Base-by-base conservation (phyloP, 2,113 vertebrate genomes). In the Gorsachius goisagi region DNA sequence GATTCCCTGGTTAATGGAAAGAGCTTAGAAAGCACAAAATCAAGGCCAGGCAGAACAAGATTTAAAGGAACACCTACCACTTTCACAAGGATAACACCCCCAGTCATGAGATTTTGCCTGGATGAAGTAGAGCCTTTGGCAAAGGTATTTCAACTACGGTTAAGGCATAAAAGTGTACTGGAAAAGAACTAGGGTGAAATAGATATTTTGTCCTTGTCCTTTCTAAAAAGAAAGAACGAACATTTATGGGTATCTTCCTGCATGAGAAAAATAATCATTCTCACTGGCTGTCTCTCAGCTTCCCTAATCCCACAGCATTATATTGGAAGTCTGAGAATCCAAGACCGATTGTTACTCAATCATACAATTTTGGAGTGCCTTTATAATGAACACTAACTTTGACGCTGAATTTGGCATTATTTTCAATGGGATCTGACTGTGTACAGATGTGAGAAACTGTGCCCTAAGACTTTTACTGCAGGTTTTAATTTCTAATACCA, bases 401-500 rank as follows among this genome's bases (percentile, higher is more conserved):
- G 24, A 67, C 26, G 74, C 41, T 82, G 50, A 85, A 47, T 11
- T 71, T 80, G 77, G 67, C 47, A 24, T 74, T 74, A 28, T 90
- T 95, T 92, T 64, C 88, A 74, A 10, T 53, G 49, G 11, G 30
- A 94, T 79, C 83, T 90, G 58, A 28, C 62, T 45, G 24, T 23
- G 67, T 39, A 83, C 63, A 86, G 64, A 63, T 92, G 83, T 86
- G 83, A 84, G 64, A 90, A 90, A 84, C 50, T 64, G 19, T 56
- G 60, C 60, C 64, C 72, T 77, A 85, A 94, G 45, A 88, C 60
- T 94, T 94, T 91, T 77, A 93, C 24, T 90, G 80, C 76, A 37
- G 44, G 64, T 96, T 94, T 95, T 90, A 74, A 93, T 96, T 96
- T 86, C 85, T 95, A 88, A 84, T 93, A 45, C 84, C 33, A 76